Evolutionary conservation across 1,140 invertebrate species (phyloP), one percentile per base, ranked within the genome.

Genomic region (Aethina tumida): DNA sequence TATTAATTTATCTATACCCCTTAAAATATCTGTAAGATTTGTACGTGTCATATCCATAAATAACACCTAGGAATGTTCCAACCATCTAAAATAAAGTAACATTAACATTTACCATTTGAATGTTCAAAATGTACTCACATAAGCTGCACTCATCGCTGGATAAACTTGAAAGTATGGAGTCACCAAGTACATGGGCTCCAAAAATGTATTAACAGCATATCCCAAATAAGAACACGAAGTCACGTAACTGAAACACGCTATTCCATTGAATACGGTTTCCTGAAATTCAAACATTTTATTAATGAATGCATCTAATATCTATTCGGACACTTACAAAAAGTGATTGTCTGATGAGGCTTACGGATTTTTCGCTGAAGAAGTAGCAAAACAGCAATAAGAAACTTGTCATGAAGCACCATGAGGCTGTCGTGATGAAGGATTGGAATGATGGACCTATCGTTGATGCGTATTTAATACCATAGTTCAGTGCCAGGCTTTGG

Each of bases 121-220:
- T 19, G 12, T 9, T 1, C 4, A 20, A 15, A 13, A 22, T 20
- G 9, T 36, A 75, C 82, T 83, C 65, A 88, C 85, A 58, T 87
- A 87, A 33, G 79, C 76, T 1, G 80, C 80, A 14, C 79, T 83
- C 79, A 88, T 84, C 2, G 83, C 83, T 9, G 83, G 84, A 65
- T 84, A 87, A 16, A 77, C 81, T 53, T 77, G 73, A 50, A 68
- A 76, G 37, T 69, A 73, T 2, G 71, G 67, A 10, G 60, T 71
- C 14, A 71, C 51, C 16, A 68, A 53, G 56, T 75, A 75, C 21
- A 68, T 52, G 0, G 79, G 74, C 59, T 79, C 77, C 18, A 88
- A 58, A 58, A 77, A 83, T 14, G 82, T 60, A 51, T 82, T 80
- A 8, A 83, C 80, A 1, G 79, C 71, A 40, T 82, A 77, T 2